Base-by-base conservation (phyloP, 2,113 vertebrate species). In the Otis tarda region DNA sequence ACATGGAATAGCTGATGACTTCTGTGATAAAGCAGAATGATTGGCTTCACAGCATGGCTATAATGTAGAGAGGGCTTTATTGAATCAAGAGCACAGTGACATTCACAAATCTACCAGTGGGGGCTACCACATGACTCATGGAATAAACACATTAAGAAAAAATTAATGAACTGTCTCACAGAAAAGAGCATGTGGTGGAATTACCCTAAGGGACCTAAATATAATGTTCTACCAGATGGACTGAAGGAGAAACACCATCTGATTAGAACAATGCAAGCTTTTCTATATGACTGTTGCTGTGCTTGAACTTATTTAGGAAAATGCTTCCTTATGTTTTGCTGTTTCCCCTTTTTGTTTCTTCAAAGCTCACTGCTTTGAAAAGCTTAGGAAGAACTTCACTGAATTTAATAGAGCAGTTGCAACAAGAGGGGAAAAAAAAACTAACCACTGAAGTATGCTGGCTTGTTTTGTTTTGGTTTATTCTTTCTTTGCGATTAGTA, bases 201-300 rank as follows among this genome's bases (percentile, higher is more conserved):
- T 94, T 89, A 91, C 63, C 88, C 74, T 57, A 67, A 76, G 93
- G 39, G 47, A 93, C 80, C 67, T 74, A 94, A 89, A 95, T 80
- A 10, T 33, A 90, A 67, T 89, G 33, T 45, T 84, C 57, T 76
- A 61, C 61, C 80, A 93, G 81, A 95, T 96, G 82, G 92, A 47
- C 77, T 77, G 57, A 57, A 93, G 57, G 33, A 95, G 50, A 93
- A 73, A 43, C 45, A 87, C 94, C 76, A 60, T 52, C 85, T 91
- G 43, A 85, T 94, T 77, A 88, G 91, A 84, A n/a, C 75, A 94
- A 81, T 30, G 63, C 57, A 87, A 33, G 12, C 12, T 89, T 76
- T 89, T 95, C 47, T 74, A 24, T 70, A 74, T 0, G 5, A 50
- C 49, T 59, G 4, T 68, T 59, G 56, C 83, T 77, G 45, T 65